phyloP scores from a whole-genome alignment of 2,113 vertebrate genomes.

The Prinia subflava region DNA sequence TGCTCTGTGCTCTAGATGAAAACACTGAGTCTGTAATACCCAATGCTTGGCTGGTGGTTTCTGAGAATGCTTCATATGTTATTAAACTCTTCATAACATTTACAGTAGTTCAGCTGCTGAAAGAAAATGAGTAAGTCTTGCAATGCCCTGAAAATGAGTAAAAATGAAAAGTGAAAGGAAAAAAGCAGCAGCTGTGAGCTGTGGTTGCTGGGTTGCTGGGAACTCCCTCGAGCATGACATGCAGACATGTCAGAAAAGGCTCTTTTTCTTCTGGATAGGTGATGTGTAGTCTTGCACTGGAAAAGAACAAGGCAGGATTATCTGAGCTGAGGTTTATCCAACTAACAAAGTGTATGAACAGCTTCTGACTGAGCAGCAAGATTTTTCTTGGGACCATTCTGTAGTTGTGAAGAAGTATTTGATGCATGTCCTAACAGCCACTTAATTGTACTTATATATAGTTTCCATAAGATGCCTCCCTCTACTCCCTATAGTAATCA shows the following conservation, averaged over 20 bases:
- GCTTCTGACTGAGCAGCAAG: background rate
- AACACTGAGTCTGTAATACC: background rate
- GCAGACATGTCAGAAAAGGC: background rate
- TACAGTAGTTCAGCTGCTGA: slow-evolving; percentile 26
- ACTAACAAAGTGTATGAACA: background rate
- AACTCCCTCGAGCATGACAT: background rate
- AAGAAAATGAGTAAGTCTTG: slow-evolving; percentile 17
- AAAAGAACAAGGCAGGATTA: background rate
- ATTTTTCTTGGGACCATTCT: background rate
- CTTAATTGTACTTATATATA: background rate
- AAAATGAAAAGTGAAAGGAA: slow-evolving; percentile 6
- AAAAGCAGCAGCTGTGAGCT: slow-evolving; percentile 16
- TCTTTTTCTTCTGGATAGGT: background rate
- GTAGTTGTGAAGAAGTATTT: background rate
- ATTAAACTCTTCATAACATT: slow-evolving; percentile 29
- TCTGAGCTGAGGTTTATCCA: background rate
- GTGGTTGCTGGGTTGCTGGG: background rate
- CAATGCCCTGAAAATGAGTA: background rate
- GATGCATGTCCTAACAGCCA: background rate
- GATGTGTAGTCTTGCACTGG: background rate
- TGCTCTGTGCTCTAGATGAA: background rate
- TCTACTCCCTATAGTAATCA: background rate
- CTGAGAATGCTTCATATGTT: background rate
- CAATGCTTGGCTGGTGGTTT: background rate
- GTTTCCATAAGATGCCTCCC: background rate